phyloP scores from a whole-genome alignment of 2,888 invertebrate species.

The Onchidella celtica region DNA sequence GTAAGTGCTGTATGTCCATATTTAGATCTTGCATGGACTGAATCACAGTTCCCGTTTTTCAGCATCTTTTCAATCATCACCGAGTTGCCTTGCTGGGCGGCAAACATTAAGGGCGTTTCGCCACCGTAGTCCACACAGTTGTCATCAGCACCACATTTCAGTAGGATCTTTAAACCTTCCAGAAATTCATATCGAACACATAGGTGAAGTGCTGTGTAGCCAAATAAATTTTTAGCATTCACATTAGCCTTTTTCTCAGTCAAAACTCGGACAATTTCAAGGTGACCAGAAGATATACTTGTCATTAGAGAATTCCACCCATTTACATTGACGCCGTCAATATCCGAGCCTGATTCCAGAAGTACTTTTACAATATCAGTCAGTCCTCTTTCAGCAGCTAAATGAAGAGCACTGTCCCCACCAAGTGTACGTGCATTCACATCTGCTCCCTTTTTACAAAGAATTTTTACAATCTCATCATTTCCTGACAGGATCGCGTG shows the following conservation, averaged over 20 bases:
- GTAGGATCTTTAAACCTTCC: background rate
- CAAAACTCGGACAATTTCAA: background rate
- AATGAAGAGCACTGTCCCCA: background rate
- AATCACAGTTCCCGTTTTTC: background rate
- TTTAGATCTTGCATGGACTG: background rate
- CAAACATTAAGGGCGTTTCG: background rate
- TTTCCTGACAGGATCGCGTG: background rate
- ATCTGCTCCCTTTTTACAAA: background rate
- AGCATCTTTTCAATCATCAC: background rate
- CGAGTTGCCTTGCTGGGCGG: background rate
- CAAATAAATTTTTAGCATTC: background rate
- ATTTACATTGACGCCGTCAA: background rate
- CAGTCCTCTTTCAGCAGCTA: background rate
- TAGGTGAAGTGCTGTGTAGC: slow-evolving; percentile 1
- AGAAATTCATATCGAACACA: background rate
- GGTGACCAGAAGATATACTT: background rate
- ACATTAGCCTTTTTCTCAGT: background rate
- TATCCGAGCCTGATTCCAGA: background rate
- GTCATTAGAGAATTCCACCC: slow-evolving; percentile 4
- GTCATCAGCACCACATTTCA: background rate
- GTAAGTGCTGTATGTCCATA: background rate
- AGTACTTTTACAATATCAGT: background rate
- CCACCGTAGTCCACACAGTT: background rate
- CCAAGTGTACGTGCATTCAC: background rate
- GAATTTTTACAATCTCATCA: background rate